Evolutionary conservation across 2,797 vertebrate genomes (phyloP).

Genomic region (Phyllotis vaccarum): DNA sequence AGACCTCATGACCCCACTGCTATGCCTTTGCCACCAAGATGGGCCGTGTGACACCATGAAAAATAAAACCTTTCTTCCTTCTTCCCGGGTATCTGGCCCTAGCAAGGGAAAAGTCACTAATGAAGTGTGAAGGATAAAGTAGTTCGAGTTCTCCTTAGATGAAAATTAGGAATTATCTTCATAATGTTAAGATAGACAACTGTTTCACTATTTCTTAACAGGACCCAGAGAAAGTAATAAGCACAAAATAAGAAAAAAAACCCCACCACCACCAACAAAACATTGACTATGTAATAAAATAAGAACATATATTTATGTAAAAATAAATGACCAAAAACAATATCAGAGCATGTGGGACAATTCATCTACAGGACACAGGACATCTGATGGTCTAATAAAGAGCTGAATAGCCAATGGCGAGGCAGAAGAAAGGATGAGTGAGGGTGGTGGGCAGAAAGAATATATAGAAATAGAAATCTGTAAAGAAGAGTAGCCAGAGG

Average conservation of each 20-base stretch:
- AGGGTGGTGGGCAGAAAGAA: too few species aligned
- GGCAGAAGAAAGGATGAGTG: too few species aligned
- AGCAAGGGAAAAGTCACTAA: not conserved
- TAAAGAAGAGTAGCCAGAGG: too few species aligned
- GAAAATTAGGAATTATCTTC: not conserved
- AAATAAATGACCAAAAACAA: not conserved
- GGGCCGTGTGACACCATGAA: not conserved
- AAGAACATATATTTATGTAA: not conserved
- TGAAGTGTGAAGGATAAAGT: not conserved
- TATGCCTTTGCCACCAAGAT: not conserved
- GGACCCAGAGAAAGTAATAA: not conserved
- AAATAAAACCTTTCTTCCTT: not conserved
- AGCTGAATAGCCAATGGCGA: too few species aligned
- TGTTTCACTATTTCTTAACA: conserved; percentile 7
- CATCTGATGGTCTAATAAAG: too few species aligned
- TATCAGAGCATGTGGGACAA: not conserved
- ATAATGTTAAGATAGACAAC: not conserved
- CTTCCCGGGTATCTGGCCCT: not conserved
- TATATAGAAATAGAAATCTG: too few species aligned
- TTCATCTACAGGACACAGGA: not conserved
- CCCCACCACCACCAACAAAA: too few species aligned
- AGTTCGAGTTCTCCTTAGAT: conserved; percentile 11
- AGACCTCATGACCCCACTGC: too few species aligned
- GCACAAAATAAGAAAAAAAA: not conserved
- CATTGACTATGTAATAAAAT: conserved; percentile 32